Conservation (phyloP, 2,797 vertebrate genomes). For the Cirrhinus mrigala region DNA sequence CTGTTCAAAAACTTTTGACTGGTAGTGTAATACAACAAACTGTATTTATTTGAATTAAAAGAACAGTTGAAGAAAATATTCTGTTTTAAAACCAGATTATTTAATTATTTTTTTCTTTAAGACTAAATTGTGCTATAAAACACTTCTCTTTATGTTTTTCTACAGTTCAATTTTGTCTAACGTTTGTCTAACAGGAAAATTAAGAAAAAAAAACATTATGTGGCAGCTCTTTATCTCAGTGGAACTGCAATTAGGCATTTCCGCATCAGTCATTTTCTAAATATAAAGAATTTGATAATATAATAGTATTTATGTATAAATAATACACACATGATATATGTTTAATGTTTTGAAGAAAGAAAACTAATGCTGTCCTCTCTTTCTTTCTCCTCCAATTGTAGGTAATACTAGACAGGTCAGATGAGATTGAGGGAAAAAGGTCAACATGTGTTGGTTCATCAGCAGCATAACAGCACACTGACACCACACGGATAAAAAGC, state of each 20-base stretch:
- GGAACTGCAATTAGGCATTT: neutral
- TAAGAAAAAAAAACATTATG: neutral
- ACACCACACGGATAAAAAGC: constrained; percentile 4
- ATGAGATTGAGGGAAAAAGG: constrained; percentile 44
- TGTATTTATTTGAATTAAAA: too few species aligned
- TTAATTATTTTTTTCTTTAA: neutral
- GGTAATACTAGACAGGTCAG: constrained; percentile 52
- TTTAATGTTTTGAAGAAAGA: neutral
- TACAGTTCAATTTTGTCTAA: neutral
- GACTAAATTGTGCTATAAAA: neutral
- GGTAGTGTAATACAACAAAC: too few species aligned
- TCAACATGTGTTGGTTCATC: constrained; percentile 49
- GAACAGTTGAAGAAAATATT: neutral
- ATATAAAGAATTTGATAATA: neutral
- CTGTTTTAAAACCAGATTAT: neutral
- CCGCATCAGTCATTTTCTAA: neutral
- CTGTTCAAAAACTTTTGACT: too few species aligned
- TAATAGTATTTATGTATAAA: neutral
- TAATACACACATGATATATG: neutral
- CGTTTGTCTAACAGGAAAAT: neutral
- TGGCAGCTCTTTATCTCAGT: neutral
- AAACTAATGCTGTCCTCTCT: neutral
- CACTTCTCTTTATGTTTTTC: neutral
- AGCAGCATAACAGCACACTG: constrained; percentile 42
- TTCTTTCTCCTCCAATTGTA: constrained; percentile 44